Conservation (phyloP, 2,113 vertebrate species). For the Corythornis cristatus region DNA sequence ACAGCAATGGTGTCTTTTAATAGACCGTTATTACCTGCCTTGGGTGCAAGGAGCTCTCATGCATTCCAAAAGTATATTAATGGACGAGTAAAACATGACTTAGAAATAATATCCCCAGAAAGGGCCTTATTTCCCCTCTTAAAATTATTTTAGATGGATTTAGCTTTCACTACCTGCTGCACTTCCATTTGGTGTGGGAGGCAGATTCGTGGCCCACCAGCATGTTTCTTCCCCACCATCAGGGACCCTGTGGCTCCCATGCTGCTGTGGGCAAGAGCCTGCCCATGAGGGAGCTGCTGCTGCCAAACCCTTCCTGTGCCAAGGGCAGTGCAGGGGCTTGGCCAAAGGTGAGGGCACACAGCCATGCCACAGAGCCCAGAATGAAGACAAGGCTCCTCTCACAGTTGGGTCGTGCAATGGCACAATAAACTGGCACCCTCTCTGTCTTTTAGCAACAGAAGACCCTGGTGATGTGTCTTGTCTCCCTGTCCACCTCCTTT, state of each 20-base stretch:
- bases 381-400: accelerated
- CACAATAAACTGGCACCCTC: not conserved
- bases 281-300: not conserved
- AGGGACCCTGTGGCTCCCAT: accelerated
- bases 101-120: slow-evolving; percentile 47
- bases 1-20: slow-evolving; percentile 66
- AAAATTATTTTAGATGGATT: slow-evolving; percentile 6
- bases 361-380: not conserved
- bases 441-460: not conserved
- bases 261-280: accelerated
- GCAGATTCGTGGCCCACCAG: not conserved
- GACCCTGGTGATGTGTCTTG: not conserved
- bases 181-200: accelerated
- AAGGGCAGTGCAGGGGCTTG: accelerated
- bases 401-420: accelerated
- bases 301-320: not conserved
- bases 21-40: slow-evolving; percentile 68
- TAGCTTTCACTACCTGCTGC: not conserved
- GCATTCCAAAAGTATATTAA: slow-evolving; percentile 65
- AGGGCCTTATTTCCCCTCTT: slow-evolving; percentile 7
- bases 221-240: not conserved
- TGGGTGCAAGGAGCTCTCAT: slow-evolving; percentile 66
- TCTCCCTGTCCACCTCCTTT: not conserved
- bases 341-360: not conserved
- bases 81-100: slow-evolving; percentile 48